A percentile compares a stretch with the other conserved stretches of the same genome.
These are phyloP conservation scores for Cirrhinus molitorella DNA, from an alignment of 2,797 vertebrate genomes.

Conservation along the genomic window DNA sequence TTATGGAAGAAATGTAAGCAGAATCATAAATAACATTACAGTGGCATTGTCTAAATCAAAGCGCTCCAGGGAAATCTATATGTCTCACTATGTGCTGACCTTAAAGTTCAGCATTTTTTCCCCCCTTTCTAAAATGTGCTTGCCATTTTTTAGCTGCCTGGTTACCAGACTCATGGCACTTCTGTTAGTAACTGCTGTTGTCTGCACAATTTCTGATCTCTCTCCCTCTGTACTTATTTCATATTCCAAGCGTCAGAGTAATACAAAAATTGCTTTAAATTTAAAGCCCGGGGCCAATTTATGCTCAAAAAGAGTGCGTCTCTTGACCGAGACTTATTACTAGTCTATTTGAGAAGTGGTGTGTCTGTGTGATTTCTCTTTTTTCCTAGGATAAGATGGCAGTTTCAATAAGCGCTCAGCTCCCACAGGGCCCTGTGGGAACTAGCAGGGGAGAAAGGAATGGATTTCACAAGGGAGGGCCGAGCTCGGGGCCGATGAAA, in stretches of 20 bases:
- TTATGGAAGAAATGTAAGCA: constrained; percentile 31
- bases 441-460: constrained; percentile 68
- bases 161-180: constrained; percentile 29
- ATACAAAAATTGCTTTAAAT: constrained; percentile 70
- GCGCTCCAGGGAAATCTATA: constrained; percentile 41
- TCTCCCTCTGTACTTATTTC: constrained; percentile 66
- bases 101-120: constrained; percentile 33
- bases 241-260: constrained; percentile 70
- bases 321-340: constrained; percentile 77
- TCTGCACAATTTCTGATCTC: constrained; percentile 33
- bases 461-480: constrained; percentile 71
- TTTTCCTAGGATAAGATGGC: constrained; percentile 71
- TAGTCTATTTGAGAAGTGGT: constrained; percentile 73
- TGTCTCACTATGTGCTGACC: constrained; percentile 34
- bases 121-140: constrained; percentile 1
- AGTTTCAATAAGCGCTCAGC: constrained; percentile 78
- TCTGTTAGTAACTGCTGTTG: constrained; percentile 38
- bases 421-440: constrained; percentile 69
- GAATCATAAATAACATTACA: constrained; percentile 33
- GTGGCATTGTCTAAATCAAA: constrained; percentile 39
- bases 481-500: constrained; percentile 63
- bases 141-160: constrained; percentile 29
- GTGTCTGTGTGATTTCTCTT: constrained; percentile 71
- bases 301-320: constrained; percentile 65
- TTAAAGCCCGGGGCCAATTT: constrained; percentile 36